A percentile compares a stretch with the other conserved stretches of the same genome.
Conservation (phyloP, 2,113 vertebrate species). For the Alethe castanea region DNA sequence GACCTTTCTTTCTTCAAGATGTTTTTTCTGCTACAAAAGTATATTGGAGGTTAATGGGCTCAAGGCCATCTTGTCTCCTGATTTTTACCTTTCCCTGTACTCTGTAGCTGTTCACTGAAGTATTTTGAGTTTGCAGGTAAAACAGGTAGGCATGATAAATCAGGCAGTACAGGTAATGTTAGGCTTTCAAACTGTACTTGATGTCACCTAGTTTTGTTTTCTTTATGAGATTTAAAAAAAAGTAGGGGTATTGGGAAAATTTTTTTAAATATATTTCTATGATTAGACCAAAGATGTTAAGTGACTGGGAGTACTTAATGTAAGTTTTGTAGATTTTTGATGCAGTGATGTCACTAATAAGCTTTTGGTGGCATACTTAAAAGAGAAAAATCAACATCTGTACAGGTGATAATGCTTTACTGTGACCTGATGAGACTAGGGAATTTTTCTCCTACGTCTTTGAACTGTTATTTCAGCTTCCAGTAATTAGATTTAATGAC, state of each 20-base stretch:
- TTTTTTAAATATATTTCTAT: rapidly evolving
- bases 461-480: neutral
- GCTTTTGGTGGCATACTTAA: neutral
- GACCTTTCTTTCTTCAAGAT: neutral
- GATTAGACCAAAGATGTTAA: neutral
- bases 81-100: neutral
- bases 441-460: neutral
- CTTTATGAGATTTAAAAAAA: neutral
- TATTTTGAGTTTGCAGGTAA: neutral
- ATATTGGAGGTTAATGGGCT: neutral
- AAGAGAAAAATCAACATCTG: neutral
- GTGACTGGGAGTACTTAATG: neutral
- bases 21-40: neutral
- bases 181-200: neutral
- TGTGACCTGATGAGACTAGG: neutral
- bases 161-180: neutral
- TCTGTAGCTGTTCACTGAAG: neutral
- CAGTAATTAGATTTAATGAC: neutral
- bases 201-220: neutral
- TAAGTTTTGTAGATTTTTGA: neutral
- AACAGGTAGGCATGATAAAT: neutral
- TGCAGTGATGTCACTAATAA: neutral
- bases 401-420: neutral
- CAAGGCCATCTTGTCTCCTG: neutral
- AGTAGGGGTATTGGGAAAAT: neutral